A percentile compares a stretch with the other conserved stretches of the same genome.
Evolutionary conservation across 1,140 invertebrate species (phyloP).

Genomic region (Trichomalopsis sarcophagae): DNA sequence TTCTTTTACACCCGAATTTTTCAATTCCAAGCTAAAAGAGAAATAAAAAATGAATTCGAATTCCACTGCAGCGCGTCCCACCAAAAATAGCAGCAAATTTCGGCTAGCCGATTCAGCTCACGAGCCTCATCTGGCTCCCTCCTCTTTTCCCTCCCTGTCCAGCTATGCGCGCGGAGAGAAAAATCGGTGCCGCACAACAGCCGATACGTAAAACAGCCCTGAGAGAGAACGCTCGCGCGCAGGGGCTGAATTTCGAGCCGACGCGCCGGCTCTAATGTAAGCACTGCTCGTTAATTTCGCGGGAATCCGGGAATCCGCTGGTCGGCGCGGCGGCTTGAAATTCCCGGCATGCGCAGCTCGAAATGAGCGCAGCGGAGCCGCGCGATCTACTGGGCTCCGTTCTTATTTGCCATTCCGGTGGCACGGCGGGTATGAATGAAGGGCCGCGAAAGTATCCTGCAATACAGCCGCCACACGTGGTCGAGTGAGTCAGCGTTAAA

Average conservation of each 20-base stretch:
- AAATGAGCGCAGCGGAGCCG: conserved; percentile 24
- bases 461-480: not conserved
- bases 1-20: no score
- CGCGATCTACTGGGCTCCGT: not conserved
- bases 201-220: not conserved
- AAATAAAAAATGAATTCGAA: not conserved
- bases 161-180: not conserved
- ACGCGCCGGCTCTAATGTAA: conserved; percentile 15
- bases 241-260: conserved; percentile 10
- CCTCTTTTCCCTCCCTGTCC: not conserved
- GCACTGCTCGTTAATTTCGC: conserved; percentile 38
- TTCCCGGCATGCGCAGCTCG: conserved; percentile 21
- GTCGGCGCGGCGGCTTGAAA: conserved; percentile 16
- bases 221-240: not conserved
- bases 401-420: conserved; percentile 48
- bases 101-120: conserved; percentile 17
- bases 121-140: not conserved
- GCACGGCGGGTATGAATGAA: conserved; percentile 37
- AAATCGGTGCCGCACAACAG: not conserved
- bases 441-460: not conserved
- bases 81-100: not conserved
- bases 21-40: not conserved
- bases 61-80: not conserved
- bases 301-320: not conserved
- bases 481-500: not conserved